These are phyloP conservation scores for Schizopygopsis malacanthus DNA, from an alignment of 2,797 vertebrate genomes.

Conservation along the genomic window DNA sequence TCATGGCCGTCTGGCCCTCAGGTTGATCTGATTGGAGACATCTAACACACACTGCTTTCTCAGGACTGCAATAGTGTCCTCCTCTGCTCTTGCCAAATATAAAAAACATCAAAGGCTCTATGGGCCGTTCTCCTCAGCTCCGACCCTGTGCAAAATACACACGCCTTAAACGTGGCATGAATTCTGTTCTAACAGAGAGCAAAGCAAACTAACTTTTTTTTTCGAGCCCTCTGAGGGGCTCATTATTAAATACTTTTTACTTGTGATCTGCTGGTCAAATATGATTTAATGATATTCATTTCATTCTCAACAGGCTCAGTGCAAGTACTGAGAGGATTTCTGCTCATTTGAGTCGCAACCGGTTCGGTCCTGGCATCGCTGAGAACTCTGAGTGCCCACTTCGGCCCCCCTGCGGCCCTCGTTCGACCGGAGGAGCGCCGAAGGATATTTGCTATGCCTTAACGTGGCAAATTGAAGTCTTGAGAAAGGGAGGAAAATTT, in stretches of 20 bases:
- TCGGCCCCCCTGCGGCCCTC: slow-evolving; percentile 15
- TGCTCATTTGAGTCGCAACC: slow-evolving; percentile 47
- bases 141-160: slow-evolving; percentile 51
- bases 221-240: slow-evolving; percentile 60
- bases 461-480: slow-evolving; percentile 58
- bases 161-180: slow-evolving; percentile 60
- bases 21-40: slow-evolving; percentile 57
- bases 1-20: slow-evolving; percentile 39
- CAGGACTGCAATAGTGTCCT: slow-evolving; percentile 44
- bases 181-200: slow-evolving; percentile 57
- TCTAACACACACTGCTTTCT: slow-evolving; percentile 54
- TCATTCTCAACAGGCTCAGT: slow-evolving; percentile 40
- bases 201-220: slow-evolving; percentile 56
- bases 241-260: slow-evolving; percentile 66
- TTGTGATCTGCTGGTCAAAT: slow-evolving; percentile 64
- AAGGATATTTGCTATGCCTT: slow-evolving; percentile 44
- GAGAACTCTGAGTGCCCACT: slow-evolving; percentile 48
- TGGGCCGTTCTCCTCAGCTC: slow-evolving; percentile 49
- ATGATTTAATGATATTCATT: slow-evolving; percentile 53
- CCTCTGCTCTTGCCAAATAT: slow-evolving; percentile 39
- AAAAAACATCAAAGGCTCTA: slow-evolving; percentile 61
- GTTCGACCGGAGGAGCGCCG: slow-evolving; percentile 9
- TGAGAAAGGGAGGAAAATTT: slow-evolving; percentile 63
- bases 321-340: slow-evolving; percentile 13
- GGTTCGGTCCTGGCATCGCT: slow-evolving; percentile 40